Evolutionary conservation across 2,797 vertebrate genomes (phyloP), one percentile per base, ranked within the genome.

Genomic region (Capromys pilorides): DNA sequence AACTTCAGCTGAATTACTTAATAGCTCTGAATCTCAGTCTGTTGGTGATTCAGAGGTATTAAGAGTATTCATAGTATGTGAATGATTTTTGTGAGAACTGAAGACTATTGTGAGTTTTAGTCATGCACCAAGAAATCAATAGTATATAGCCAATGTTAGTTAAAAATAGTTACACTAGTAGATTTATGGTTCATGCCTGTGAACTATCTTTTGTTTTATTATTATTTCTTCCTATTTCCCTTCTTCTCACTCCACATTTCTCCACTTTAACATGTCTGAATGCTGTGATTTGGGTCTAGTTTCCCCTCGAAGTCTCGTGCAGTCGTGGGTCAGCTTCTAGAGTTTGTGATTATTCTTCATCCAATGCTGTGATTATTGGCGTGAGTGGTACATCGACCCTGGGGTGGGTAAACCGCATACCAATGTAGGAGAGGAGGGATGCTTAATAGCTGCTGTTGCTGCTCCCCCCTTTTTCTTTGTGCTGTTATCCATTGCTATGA

Each of bases 1-100:
- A 86, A 91, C 39, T 77, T 54, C 36, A 88, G n/a, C 31, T 71
- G 90, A 81, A 86, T 49, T 51, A 64, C 49, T 90, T 83, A 59
- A 31, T 64, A 62, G n/a, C 24, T 78, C 24, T 82, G 81, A 88
- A 33, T 33, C 4, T 45, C 84, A 45, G 45, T 75, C 73, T 83
- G 36, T 79, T 26, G 51, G 5, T 73, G 73, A 22, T 36, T 18
- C 7, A 13, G 0, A 33, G 6, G 7, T 26, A 67, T 45, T 45
- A 45, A 45, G 45, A 45, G 45, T 45, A 45, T 45, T 45, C 45
- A 45, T 4, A 31, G 19, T 45, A 71, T 69, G 16, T 64, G 81
- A 5, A 8, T 10, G 28, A 10, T n/a, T 92, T 87, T 45, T 51
- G 8, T 88, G 80, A 93, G 31, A 90, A 71, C 0, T 66, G 80